Evolutionary conservation across 2,888 invertebrate genomes (phyloP), one percentile per base, ranked within the genome.

Genomic region (Lymantria dispar): DNA sequence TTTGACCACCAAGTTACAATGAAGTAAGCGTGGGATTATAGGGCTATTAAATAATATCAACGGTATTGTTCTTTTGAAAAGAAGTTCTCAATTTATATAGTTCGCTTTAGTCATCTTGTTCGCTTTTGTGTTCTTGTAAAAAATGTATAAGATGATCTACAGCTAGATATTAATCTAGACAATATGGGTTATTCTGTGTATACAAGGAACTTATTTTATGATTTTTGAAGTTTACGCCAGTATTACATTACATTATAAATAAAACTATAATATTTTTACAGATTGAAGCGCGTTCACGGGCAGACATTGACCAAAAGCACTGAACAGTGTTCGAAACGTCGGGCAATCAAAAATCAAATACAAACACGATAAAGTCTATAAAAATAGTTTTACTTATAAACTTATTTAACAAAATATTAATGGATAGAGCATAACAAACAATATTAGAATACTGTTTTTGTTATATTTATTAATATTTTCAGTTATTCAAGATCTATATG

Each of bases 11-110:
- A 78, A 70, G 79, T 84, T 85, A 83, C 80, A 80, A 72, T 77
- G 71, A 22, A 22, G 65, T 76, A 64, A 75, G 74, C 84, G 85
- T 85, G 84, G 82, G 85, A 82, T 76, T 74, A 68, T 68, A 70
- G 68, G 8, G 72, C 73, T 73, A 78, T 80, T 76, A 60, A 67
- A 75, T 72, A 67, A 72, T 69, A 75, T 77, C 70, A 61, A 44
- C 50, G 62, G 70, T 68, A 52, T 57, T 60, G 54, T 58, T 43
- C 60, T 71, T 76, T 72, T 58, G 50, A 58, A 68, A 68, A 44
- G 61, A 57, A 12, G 56, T 50, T 61, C 58, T 53, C 50, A 56
- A 62, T 59, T 64, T 49, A 58, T 67, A 55, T 62, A 56, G 63
- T 69, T 56, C 61, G 64, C 50, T 53, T 50, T 33, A 33, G 9